These are phyloP conservation scores for Oncopodura yosiiana DNA, from an alignment of 1,140 invertebrate genomes.

Conservation along the genomic window DNA sequence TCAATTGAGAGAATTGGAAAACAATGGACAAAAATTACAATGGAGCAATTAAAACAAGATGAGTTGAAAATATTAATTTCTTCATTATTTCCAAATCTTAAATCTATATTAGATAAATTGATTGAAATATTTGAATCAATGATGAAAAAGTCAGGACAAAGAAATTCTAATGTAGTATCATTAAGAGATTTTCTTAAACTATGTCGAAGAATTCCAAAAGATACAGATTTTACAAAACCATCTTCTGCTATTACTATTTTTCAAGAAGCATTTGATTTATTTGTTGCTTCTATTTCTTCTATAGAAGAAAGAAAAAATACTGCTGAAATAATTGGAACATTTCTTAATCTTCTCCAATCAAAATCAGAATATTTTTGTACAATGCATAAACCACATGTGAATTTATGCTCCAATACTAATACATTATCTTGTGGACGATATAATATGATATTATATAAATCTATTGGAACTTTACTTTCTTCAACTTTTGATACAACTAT, in stretches of 20 bases:
- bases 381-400: conserved; percentile 66
- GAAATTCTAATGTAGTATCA: conserved; percentile 6
- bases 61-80: conserved; percentile 59
- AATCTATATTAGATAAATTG: conserved; percentile 64
- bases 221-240: conserved; percentile 64
- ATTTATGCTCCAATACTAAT: conserved; percentile 40
- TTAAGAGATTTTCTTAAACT: conserved; percentile 81
- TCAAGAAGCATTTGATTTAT: conserved; percentile 85
- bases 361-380: conserved; percentile 71
- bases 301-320: conserved; percentile 47
- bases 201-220: conserved; percentile 63
- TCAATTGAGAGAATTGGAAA: conserved; percentile 43
- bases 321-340: conserved; percentile 63
- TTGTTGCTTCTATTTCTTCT: conserved; percentile 61
- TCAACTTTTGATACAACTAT: conserved; percentile 5
- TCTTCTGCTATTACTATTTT: conserved; percentile 65
- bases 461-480: background rate
- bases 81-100: conserved; percentile 56
- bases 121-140: conserved; percentile 71
- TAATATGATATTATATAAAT: conserved; percentile 38
- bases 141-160: conserved; percentile 45
- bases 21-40: conserved; percentile 67
- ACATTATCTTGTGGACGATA: conserved; percentile 50
- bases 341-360: conserved; percentile 68
- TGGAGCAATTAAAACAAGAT: conserved; percentile 61